Conservation (phyloP, 2,797 vertebrate species). For the Trachurus trachurus region DNA sequence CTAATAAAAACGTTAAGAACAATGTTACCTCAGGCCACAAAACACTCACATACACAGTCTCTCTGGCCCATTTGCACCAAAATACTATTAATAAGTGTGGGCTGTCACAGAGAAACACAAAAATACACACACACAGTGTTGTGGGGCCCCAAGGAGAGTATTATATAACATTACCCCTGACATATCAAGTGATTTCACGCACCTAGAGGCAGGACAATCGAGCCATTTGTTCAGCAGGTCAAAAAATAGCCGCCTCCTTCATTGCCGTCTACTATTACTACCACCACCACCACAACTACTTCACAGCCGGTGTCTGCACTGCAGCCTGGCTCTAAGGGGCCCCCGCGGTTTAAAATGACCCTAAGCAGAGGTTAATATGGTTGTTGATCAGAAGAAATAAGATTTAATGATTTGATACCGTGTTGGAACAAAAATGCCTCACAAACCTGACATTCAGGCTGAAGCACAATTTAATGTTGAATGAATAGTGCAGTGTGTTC, state of each 20-base stretch:
- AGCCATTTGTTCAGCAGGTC: conserved; percentile 78
- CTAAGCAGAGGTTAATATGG: conserved; percentile 27
- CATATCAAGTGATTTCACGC: conserved; percentile 83
- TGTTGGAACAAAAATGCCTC: conserved; percentile 31
- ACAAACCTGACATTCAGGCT: conserved; percentile 22
- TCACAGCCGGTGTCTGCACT: conserved; percentile 39
- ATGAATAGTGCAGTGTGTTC: conserved; percentile 29
- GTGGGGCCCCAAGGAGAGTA: conserved; percentile 66
- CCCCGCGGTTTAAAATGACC: conserved; percentile 17
- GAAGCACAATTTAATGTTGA: conserved; percentile 27
- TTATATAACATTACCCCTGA: conserved; percentile 78
- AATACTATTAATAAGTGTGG: conserved; percentile 26
- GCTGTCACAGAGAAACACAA: conserved; percentile 24
- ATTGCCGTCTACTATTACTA: conserved; percentile 69
- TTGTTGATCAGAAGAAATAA: conserved; percentile 40
- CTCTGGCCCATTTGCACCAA: conserved; percentile 36
- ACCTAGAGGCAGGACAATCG: conserved; percentile 78
- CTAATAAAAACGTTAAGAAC: conserved; percentile 67
- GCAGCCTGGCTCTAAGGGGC: conserved; percentile 38
- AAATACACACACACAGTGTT: conserved; percentile 31
- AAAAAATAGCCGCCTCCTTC: conserved; percentile 74
- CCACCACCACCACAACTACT: conserved; percentile 52
- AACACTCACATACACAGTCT: conserved; percentile 23
- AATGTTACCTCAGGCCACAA: conserved; percentile 57
- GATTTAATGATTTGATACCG: conserved; percentile 29